These are phyloP conservation scores for Vespertilio murinus DNA, from an alignment of 2,797 vertebrate species.

Conservation along the genomic window DNA sequence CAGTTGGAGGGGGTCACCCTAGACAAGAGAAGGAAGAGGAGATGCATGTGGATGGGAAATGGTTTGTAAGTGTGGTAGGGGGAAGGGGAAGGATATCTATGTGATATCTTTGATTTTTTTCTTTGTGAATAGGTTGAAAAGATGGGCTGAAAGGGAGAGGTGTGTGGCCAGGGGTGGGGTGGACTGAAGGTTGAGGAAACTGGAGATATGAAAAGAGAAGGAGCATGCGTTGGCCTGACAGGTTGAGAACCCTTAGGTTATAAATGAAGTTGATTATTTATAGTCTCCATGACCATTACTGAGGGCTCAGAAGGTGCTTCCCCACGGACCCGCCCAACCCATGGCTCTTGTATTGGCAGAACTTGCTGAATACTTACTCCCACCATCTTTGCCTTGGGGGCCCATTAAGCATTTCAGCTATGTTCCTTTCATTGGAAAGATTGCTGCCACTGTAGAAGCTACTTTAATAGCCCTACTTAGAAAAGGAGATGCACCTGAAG, in stretches of 20 bases:
- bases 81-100: background rate
- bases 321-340: background rate
- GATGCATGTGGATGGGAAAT: background rate
- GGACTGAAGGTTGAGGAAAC: background rate
- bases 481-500: conserved; percentile 59
- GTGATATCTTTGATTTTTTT: background rate
- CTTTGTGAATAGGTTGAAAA: background rate
- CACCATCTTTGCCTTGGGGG: background rate
- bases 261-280: background rate
- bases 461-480: conserved; percentile 66
- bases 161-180: background rate
- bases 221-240: background rate
- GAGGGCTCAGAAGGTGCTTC: background rate
- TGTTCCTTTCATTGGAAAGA: conserved; percentile 49
- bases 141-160: background rate
- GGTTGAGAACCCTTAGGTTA: background rate
- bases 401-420: conserved; percentile 43
- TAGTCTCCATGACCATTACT: background rate
- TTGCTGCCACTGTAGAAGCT: conserved; percentile 24
- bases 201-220: background rate
- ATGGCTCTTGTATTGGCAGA: background rate
- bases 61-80: background rate
- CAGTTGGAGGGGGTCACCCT: background rate
- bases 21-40: background rate
- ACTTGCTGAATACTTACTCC: background rate